phyloP scores from a whole-genome alignment of 2,797 vertebrate species.

The Pantherophis vulpinus region DNA sequence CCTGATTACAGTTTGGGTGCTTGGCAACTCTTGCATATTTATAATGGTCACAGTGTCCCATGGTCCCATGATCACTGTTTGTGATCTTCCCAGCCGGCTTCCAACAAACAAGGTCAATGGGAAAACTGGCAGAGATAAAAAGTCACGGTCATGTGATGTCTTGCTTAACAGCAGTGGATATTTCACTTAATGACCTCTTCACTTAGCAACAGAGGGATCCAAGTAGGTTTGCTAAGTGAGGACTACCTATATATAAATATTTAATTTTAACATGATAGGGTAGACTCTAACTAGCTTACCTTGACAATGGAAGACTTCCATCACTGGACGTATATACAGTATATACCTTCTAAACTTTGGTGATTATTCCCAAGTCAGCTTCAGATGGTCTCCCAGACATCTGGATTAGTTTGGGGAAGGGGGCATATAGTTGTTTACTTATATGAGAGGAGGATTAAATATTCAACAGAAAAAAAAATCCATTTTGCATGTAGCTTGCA shows the following conservation, averaged over 20 bases:
- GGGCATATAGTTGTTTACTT: background rate
- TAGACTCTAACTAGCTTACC: background rate
- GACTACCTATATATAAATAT: background rate
- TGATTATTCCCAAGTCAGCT: background rate
- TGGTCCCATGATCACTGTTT: background rate
- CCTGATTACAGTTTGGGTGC: background rate
- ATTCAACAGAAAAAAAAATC: background rate
- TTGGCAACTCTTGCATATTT: background rate
- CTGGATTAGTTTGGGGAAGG: background rate
- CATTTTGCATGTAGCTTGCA: background rate
- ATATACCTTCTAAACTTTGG: background rate
- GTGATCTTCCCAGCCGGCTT: background rate
- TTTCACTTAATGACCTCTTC: background rate
- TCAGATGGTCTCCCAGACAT: background rate
- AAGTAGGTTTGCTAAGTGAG: background rate
- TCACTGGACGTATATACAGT: background rate
- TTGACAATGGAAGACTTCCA: background rate
- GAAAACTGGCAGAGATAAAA: background rate
- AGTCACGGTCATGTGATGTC: background rate
- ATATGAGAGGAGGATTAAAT: background rate
- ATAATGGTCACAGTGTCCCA: background rate
- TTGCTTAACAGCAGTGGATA: background rate
- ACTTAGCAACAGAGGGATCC: background rate
- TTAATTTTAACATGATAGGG: too few species aligned
- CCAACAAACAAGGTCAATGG: background rate